A percentile compares a stretch with the other conserved stretches of the same genome.
phyloP scores from a whole-genome alignment of 1,140 invertebrate genomes.

The Caenorhabditis brenneri region DNA sequence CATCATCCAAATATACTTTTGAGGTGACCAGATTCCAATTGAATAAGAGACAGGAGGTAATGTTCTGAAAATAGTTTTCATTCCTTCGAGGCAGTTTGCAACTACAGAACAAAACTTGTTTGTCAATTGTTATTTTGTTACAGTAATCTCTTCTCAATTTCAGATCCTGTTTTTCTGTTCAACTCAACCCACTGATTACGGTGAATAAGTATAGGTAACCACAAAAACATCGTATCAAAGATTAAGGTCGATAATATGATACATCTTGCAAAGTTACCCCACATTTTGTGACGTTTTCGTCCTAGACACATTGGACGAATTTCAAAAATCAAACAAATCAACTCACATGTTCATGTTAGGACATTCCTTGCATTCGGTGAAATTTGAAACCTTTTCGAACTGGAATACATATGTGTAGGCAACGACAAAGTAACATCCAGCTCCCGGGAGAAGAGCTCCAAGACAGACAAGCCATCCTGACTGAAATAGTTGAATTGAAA shows the following conservation, averaged over 20 bases:
- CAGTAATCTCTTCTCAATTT: too few relatives aligned
- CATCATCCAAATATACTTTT: conserved; percentile 67
- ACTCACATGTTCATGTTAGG: conserved; percentile 64
- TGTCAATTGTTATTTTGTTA: too few relatives aligned
- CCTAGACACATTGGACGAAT: neutral
- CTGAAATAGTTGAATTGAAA: neutral
- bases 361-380: conserved; percentile 63
- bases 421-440: conserved; percentile 68
- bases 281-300: neutral
- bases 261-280: neutral
- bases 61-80: conserved; percentile 52
- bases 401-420: conserved; percentile 68
- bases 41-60: conserved; percentile 66
- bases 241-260: conserved; percentile 24
- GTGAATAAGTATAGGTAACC: neutral
- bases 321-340: neutral
- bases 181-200: neutral
- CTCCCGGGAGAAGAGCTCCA: conserved; percentile 61
- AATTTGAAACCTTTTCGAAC: conserved; percentile 63
- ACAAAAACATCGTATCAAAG: conserved; percentile 38
- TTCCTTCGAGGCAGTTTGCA: neutral
- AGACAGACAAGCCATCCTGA: conserved; percentile 40
- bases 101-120: too few relatives aligned
- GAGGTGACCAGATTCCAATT: conserved; percentile 69
- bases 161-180: neutral